These are phyloP conservation scores for Drosophila dives DNA, from an alignment of 2,888 invertebrate species.

Conservation along the genomic window DNA sequence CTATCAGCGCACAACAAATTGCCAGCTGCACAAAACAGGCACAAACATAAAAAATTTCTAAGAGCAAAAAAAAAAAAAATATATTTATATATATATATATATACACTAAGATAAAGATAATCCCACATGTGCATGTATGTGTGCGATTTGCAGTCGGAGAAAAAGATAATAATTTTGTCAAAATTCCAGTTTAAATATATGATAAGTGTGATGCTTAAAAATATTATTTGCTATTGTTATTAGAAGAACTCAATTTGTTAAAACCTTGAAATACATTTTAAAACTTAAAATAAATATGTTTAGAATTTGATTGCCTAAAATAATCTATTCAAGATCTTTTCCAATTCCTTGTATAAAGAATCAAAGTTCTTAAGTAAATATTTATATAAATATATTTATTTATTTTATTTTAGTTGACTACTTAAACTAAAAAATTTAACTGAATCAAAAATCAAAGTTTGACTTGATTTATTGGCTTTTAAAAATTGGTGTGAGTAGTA, in stretches of 20 bases:
- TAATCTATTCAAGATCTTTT: not conserved
- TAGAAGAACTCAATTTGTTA: not conserved
- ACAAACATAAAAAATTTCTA: constrained; percentile 31
- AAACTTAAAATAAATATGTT: not conserved
- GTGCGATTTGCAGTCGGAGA: constrained; percentile 13
- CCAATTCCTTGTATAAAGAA: not conserved
- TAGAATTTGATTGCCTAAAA: not conserved
- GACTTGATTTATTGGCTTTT: no score
- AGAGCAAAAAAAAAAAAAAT: constrained; percentile 13
- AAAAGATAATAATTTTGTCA: not conserved
- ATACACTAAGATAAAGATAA: constrained; percentile 53
- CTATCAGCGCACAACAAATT: constrained; percentile 76
- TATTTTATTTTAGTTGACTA: not conserved
- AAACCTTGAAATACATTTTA: not conserved
- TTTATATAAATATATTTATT: not conserved
- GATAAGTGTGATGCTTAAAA: not conserved
- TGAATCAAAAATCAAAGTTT: not conserved
- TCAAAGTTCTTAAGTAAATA: not conserved
- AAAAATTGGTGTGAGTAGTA: no score
- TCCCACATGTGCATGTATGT: constrained; percentile 45
- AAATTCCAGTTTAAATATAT: not conserved
- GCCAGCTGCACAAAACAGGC: constrained; percentile 53
- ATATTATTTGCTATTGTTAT: not conserved
- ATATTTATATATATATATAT: not conserved
- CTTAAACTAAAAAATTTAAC: not conserved